Percentiles rank a stretch among this genome's conserved stretches.
Conservation (phyloP, 2,797 vertebrate species). For the Hemitrygon akajei region DNA sequence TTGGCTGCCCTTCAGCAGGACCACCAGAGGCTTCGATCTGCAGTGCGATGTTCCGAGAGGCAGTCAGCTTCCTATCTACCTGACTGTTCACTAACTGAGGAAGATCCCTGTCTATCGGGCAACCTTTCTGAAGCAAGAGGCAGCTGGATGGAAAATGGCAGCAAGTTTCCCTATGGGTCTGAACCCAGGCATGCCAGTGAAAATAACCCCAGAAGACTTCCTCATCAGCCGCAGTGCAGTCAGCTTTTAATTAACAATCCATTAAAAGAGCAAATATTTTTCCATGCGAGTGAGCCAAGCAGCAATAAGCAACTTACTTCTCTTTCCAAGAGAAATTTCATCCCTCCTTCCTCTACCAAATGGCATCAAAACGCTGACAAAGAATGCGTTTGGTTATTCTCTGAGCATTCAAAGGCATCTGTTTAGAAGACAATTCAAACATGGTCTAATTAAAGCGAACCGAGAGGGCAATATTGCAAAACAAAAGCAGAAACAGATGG, state of each 20-base stretch:
- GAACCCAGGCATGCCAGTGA: background rate
- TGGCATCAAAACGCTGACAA: background rate
- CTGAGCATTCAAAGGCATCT: background rate
- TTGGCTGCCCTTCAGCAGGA: background rate
- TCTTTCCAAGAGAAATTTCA: background rate
- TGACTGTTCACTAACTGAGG: background rate
- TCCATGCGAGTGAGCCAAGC: background rate
- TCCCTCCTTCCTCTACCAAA: background rate
- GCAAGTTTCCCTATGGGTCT: background rate
- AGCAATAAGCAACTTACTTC: background rate
- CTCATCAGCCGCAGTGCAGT: background rate
- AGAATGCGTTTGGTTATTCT: background rate
- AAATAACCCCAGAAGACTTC: background rate
- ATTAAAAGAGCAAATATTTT: background rate
- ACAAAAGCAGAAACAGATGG: conserved; percentile 26
- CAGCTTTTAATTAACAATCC: background rate
- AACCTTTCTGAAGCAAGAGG: no score
- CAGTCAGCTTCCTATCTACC: background rate
- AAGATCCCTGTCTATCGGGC: background rate
- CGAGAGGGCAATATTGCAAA: background rate
- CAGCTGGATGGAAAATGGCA: no score
- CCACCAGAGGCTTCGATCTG: background rate
- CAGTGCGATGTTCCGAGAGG: background rate
- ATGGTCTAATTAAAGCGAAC: background rate
- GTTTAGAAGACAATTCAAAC: background rate